phyloP scores from a whole-genome alignment of 2,797 vertebrate species.

The Kryptolebias ocellatus region DNA sequence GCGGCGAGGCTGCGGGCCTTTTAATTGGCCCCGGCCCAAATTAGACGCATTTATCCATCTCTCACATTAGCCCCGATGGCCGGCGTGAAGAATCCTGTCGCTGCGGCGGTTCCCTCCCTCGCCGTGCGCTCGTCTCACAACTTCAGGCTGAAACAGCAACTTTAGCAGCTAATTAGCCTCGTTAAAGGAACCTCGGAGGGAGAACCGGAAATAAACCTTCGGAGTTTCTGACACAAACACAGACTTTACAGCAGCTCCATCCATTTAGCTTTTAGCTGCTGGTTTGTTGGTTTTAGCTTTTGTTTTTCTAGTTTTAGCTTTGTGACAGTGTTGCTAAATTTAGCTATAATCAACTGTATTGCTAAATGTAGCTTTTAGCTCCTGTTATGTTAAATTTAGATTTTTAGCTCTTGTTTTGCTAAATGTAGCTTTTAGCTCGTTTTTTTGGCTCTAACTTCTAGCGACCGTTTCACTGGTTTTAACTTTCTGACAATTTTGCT shows the following conservation, averaged over 20 bases:
- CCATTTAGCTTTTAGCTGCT: no score
- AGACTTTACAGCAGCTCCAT: neutral
- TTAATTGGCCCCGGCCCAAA: constrained; percentile 65
- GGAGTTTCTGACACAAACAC: constrained; percentile 16
- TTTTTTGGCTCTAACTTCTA: no score
- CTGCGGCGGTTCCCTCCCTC: constrained; percentile 59
- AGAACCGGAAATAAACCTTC: constrained; percentile 65
- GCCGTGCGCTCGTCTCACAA: neutral
- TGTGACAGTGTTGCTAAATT: no score
- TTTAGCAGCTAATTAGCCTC: constrained; percentile 71
- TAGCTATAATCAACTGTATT: no score
- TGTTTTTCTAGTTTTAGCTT: no score
- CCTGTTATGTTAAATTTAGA: no score
- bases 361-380: no score
- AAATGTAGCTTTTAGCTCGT: no score
- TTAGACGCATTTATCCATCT: constrained; percentile 53
- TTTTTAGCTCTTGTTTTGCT: no score
- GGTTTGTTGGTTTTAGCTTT: no score
- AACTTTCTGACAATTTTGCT: no score
- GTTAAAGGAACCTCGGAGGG: constrained; percentile 64
- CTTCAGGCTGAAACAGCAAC: constrained; percentile 64
- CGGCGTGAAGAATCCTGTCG: constrained; percentile 43
- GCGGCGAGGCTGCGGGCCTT: constrained; percentile 45
- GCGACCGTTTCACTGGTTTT: no score
- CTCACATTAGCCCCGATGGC: constrained; percentile 61